Base-by-base conservation (phyloP, 2,888 invertebrate genomes). In the Cordilura impudica region DNA sequence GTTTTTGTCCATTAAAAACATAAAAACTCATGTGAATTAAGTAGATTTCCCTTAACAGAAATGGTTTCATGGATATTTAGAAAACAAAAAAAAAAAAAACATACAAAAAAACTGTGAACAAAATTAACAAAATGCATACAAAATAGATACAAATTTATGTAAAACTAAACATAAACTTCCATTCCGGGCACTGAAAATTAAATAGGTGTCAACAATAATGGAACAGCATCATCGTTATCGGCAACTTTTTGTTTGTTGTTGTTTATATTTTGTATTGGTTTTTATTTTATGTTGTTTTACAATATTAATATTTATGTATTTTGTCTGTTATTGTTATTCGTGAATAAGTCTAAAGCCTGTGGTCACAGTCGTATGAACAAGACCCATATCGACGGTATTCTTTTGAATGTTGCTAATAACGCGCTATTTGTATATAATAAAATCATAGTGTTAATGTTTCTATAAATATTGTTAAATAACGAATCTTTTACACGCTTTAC, bases 151-250 rank as follows among this genome's bases (percentile, higher is more conserved):
- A 60, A 70, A 67, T 75, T 56, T 70, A 65, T 76, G 63, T 65
- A 51, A 43, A 51, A 65, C 29, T 60, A 39, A 47, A 12, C 69
- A 61, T 18, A 49, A 31, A 39, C 56, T 14, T 31, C 35, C 35
- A 21, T 21, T 29, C 7, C 18, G 26, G 14, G 16, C 43, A 49
- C 18, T 29, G 49, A 45, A 69, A 78, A 78, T 69, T 65, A 65
- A 73, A 74, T 58, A 75, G 75, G 78, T 78, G 78, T 75, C 80
- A 83, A 81, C 74, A 77, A 74, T 67, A 69, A 81, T 72, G 67
- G 43, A 63, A 73, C 72, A 74, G 69, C 53, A 69, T 69, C 69
- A 60, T 49, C 56, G 21, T 21, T 19, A 39, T 61, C 69, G 14
- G 12, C 21, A 43, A 39, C 10, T 31, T 43, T 39, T 26, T 56